phyloP scores from a whole-genome alignment of 2,113 vertebrate species.

The Cyanistes caeruleus region DNA sequence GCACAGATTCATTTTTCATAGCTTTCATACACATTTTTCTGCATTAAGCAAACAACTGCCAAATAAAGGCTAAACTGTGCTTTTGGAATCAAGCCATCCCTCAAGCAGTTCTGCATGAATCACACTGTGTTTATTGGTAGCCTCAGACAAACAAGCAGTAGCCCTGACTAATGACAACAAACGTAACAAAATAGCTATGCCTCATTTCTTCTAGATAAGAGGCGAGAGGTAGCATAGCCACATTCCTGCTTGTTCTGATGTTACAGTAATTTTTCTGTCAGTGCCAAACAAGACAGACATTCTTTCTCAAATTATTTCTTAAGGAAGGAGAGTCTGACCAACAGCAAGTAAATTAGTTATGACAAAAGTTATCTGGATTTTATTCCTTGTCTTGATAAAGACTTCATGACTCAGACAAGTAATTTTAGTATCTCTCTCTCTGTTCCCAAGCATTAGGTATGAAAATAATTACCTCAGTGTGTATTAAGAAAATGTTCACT shows the following conservation, averaged over 20 bases:
- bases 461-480: neutral
- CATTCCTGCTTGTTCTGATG: neutral
- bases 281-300: neutral
- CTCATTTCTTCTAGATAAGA: neutral
- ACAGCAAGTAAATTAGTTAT: neutral
- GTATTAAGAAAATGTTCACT: neutral
- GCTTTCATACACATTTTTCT: conserved; percentile 53
- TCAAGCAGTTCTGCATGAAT: conserved; percentile 25
- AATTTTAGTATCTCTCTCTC: neutral
- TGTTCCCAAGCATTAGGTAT: neutral
- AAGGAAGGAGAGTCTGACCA: neutral
- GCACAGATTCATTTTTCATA: conserved; percentile 54
- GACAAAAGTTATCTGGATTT: neutral
- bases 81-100: conserved; percentile 27
- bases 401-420: neutral
- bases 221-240: neutral
- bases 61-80: conserved; percentile 54
- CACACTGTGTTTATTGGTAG: conserved; percentile 20
- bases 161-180: conserved; percentile 42
- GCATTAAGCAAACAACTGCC: conserved; percentile 53
- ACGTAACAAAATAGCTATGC: neutral
- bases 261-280: neutral
- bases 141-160: conserved; percentile 45
- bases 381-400: neutral
- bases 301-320: neutral